These are phyloP conservation scores for Lordiphosa andalusiaca DNA, from an alignment of 2,888 invertebrate genomes.

Conservation along the genomic window DNA sequence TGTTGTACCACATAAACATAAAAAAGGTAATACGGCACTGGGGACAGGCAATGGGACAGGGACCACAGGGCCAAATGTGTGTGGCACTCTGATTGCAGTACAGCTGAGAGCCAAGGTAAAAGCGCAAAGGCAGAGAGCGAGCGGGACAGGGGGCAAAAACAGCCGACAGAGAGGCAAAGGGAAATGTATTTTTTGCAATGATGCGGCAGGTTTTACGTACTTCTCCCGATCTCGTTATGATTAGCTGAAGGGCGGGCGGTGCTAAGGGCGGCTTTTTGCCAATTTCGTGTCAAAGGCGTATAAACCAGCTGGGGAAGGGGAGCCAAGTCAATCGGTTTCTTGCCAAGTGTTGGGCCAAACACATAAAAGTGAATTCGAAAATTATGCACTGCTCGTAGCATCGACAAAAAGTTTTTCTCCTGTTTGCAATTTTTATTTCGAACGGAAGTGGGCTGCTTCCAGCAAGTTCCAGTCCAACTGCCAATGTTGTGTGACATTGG, in stretches of 20 bases:
- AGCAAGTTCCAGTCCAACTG: slow-evolving; percentile 15
- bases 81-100: slow-evolving; percentile 52
- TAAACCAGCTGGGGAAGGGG: slow-evolving; percentile 31
- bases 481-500: slow-evolving; percentile 59
- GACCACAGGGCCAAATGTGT: slow-evolving; percentile 35
- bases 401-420: slow-evolving; percentile 20
- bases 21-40: slow-evolving; percentile 68
- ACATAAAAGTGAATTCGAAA: slow-evolving; percentile 66
- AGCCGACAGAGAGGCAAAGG: slow-evolving; percentile 15
- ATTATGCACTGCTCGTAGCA: slow-evolving; percentile 48
- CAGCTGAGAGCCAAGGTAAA: slow-evolving; percentile 55
- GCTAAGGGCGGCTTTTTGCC: slow-evolving; percentile 2
- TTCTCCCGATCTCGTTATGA: slow-evolving; percentile 42
- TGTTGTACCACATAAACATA: slow-evolving; percentile 64
- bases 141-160: not conserved
- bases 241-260: slow-evolving; percentile 42
- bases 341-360: slow-evolving; percentile 24
- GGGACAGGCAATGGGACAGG: slow-evolving; percentile 41
- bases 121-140: slow-evolving; percentile 12
- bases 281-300: slow-evolving; percentile 44
- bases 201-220: slow-evolving; percentile 57
- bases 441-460: slow-evolving; percentile 19
- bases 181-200: slow-evolving; percentile 54
- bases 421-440: slow-evolving; percentile 21
- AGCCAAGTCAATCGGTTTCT: slow-evolving; percentile 31